Evolutionary conservation across 1,140 invertebrate species (phyloP).

Genomic region (Papilio glaucus): DNA sequence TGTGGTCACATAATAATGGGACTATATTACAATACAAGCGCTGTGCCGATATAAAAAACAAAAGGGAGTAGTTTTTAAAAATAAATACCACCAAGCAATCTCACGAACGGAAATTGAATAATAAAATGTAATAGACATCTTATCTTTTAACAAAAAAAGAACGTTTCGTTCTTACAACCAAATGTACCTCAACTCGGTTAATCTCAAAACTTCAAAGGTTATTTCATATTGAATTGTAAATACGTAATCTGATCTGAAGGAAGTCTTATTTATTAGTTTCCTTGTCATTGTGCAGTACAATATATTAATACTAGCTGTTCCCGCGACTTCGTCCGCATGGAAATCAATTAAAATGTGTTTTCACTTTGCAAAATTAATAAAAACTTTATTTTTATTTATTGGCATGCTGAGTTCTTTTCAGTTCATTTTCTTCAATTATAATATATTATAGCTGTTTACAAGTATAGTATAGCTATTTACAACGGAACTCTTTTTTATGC

Average conservation of each 20-base stretch:
- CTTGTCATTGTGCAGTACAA: background rate
- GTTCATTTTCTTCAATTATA: too few species aligned
- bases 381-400: too few species aligned
- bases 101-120: slow-evolving; percentile 10
- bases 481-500: too few species aligned
- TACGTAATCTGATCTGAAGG: background rate
- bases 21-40: too few species aligned
- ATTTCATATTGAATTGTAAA: slow-evolving; percentile 4
- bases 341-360: too few species aligned
- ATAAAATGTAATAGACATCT: slow-evolving; percentile 15
- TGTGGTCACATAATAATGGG: too few species aligned
- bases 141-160: background rate
- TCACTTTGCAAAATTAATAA: too few species aligned
- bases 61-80: background rate
- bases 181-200: background rate
- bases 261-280: background rate
- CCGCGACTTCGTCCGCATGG: too few species aligned
- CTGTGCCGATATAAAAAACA: background rate
- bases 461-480: too few species aligned
- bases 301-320: too few species aligned
- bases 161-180: background rate
- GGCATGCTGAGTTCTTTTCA: too few species aligned
- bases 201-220: background rate
- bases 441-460: too few species aligned
- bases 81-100: background rate